phyloP scores from a whole-genome alignment of 2,797 vertebrate genomes.

The Lerista edwardsae region DNA sequence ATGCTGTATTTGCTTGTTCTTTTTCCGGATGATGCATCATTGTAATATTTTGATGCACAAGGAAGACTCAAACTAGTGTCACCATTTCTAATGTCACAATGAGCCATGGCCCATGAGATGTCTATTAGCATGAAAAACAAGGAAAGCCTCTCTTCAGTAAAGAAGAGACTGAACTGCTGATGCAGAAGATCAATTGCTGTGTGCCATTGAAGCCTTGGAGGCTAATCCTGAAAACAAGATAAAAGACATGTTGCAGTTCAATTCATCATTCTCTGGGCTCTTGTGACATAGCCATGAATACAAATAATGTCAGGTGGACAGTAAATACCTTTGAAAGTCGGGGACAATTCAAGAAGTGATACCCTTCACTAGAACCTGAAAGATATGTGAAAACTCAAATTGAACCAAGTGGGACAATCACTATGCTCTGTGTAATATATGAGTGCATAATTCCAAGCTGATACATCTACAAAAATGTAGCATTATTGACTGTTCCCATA shows the following conservation, averaged over 20 bases:
- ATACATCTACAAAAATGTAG: background rate
- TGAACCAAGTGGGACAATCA: background rate
- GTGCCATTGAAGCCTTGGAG: constrained; percentile 33
- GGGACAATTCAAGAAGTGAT: constrained; percentile 22
- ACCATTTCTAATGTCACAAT: constrained; percentile 1
- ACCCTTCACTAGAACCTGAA: constrained; percentile 29
- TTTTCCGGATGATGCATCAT: background rate
- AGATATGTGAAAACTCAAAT: background rate
- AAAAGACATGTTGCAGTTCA: background rate
- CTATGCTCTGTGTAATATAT: background rate
- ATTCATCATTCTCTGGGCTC: constrained; percentile 4
- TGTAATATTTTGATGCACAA: background rate
- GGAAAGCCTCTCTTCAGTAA: constrained; percentile 22
- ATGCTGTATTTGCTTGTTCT: background rate
- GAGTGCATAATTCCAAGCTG: background rate
- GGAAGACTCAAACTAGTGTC: background rate
- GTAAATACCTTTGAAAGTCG: constrained; percentile 37
- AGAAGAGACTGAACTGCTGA: constrained; percentile 44
- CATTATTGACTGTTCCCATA: background rate
- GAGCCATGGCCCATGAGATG: constrained; percentile 11
- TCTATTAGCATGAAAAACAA: constrained; percentile 32
- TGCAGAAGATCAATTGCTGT: constrained; percentile 40
- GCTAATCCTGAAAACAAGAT: constrained; percentile 14
- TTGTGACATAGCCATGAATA: constrained; percentile 38
- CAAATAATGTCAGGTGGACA: constrained; percentile 8